These are phyloP conservation scores for Chauna torquata DNA, from an alignment of 2,113 vertebrate species.

Conservation along the genomic window DNA sequence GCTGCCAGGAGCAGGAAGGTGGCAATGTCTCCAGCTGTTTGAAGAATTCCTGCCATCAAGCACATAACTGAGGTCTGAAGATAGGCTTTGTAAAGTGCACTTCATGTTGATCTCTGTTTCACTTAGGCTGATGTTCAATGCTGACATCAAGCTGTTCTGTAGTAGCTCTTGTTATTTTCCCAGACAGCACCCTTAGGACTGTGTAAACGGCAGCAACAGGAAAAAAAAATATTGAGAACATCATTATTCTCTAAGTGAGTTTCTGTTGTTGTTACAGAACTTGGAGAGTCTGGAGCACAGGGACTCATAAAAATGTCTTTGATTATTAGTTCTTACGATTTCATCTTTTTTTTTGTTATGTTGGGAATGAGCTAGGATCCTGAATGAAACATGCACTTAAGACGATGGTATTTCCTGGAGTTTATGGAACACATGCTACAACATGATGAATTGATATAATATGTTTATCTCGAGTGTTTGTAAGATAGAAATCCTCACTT, in stretches of 20 bases:
- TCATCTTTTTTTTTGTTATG: not conserved
- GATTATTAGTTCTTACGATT: constrained; percentile 49
- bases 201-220: constrained; percentile 6
- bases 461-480: not conserved
- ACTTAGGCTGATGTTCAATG: not conserved
- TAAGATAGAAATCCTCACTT: not conserved
- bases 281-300: constrained; percentile 19
- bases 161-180: constrained; percentile 46
- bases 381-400: not conserved
- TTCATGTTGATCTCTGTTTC: constrained; percentile 50
- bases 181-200: constrained; percentile 47
- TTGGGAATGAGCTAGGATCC: not conserved
- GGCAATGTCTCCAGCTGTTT: not conserved
- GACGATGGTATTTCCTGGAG: not conserved
- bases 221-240: constrained; percentile 9
- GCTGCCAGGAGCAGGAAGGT: not conserved
- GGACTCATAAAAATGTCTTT: constrained; percentile 48
- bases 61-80: not conserved
- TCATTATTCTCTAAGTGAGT: constrained; percentile 31
- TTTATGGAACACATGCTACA: not conserved
- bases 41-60: constrained; percentile 33
- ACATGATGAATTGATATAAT: not conserved
- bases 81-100: constrained; percentile 4
- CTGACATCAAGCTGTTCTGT: constrained; percentile 27
- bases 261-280: constrained; percentile 39